Conservation (phyloP, 1,140 invertebrate species). For the Drosophila neocordata region DNA sequence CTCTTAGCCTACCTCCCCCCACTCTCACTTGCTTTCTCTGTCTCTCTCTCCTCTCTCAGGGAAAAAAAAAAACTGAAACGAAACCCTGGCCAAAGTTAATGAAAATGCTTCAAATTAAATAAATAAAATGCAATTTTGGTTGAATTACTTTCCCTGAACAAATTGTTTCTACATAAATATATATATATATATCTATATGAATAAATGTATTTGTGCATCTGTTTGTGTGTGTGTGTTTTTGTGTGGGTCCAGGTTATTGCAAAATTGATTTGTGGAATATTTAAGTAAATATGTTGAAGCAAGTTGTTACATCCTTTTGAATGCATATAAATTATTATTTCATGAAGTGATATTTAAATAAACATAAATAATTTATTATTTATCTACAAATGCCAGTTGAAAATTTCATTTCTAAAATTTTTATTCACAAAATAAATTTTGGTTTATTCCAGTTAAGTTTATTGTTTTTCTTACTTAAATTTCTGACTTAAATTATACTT, state of each 20-base stretch:
- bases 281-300: slow-evolving; percentile 5
- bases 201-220: background rate
- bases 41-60: background rate
- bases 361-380: slow-evolving; percentile 5
- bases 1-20: background rate
- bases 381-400: background rate
- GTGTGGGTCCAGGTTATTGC: background rate
- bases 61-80: slow-evolving; percentile 36
- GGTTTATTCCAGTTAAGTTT: no score
- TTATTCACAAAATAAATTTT: no score
- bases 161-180: slow-evolving; percentile 5
- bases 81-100: slow-evolving; percentile 45
- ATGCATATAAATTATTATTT: slow-evolving; percentile 1
- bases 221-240: background rate
- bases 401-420: background rate
- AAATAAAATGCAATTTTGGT: slow-evolving; percentile 40
- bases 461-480: no score
- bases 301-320: slow-evolving; percentile 9
- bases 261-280: slow-evolving; percentile 12
- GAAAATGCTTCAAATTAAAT: slow-evolving; percentile 56
- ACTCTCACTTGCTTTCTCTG: no score
- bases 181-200: background rate
- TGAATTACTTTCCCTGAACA: slow-evolving; percentile 4
- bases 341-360: slow-evolving; percentile 3
- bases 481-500: no score